Conservation (phyloP, 2,113 vertebrate species). For the Brienomyrus longianalis region DNA sequence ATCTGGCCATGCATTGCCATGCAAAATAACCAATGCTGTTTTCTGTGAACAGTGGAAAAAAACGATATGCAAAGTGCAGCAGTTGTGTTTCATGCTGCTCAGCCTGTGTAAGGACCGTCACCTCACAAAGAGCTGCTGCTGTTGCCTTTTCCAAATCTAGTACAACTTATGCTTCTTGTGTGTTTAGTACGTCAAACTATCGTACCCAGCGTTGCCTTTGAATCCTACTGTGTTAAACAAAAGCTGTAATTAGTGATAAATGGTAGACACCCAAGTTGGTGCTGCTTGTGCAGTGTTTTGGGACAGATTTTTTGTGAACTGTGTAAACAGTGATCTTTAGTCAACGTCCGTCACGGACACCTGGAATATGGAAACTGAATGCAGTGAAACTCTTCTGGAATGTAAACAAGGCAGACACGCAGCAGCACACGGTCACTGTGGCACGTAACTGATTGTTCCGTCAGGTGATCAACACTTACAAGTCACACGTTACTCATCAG, state of each 20-base stretch:
- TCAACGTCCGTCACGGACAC: background rate
- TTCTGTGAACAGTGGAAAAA: conserved; percentile 43
- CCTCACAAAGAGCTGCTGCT: background rate
- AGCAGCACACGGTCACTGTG: background rate
- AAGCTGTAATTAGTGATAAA: background rate
- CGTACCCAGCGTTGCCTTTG: background rate
- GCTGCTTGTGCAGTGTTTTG: background rate
- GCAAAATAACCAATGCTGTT: conserved; percentile 29
- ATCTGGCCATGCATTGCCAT: conserved; percentile 40
- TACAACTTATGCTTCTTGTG: background rate
- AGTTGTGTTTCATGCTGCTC: background rate
- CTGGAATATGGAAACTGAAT: background rate
- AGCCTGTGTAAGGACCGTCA: conserved; percentile 23
- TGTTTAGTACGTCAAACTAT: background rate
- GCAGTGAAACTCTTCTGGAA: background rate
- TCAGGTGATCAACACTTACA: background rate
- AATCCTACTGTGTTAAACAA: background rate
- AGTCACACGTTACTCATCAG: background rate
- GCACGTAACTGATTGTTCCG: background rate
- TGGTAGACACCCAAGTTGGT: no score
- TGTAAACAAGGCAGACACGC: background rate
- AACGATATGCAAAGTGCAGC: conserved; percentile 41
- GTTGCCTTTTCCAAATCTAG: background rate
- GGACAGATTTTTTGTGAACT: background rate
- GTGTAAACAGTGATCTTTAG: background rate